A percentile compares a stretch with the other conserved stretches of the same genome.
Evolutionary conservation across 2,113 vertebrate genomes (phyloP).

Genomic region (Aix galericulata): DNA sequence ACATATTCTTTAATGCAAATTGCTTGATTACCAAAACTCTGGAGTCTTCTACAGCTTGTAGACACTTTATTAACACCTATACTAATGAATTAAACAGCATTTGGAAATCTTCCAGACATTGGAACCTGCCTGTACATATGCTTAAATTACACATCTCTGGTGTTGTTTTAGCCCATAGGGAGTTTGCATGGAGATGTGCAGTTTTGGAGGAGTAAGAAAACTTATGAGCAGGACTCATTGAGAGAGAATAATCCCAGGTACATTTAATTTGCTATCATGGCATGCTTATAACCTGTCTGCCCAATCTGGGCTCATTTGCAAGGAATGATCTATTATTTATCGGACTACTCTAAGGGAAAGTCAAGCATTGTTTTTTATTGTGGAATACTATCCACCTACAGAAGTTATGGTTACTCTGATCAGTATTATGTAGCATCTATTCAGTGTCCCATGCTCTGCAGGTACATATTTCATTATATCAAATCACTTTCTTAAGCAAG

Average conservation of each 20-base stretch:
- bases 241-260: neutral
- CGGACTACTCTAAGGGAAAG: neutral
- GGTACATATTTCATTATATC: neutral
- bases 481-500: neutral
- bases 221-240: neutral
- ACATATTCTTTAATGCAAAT: neutral
- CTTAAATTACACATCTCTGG: neutral
- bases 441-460: neutral
- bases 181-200: neutral
- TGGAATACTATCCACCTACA: neutral
- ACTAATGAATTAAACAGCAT: neutral
- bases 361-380: neutral
- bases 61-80: neutral
- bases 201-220: neutral
- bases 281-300: neutral
- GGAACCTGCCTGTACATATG: neutral
- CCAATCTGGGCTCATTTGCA: neutral
- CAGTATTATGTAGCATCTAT: neutral
- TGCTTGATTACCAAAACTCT: neutral
- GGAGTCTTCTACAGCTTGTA: neutral
- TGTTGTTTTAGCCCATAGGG: neutral
- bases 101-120: neutral
- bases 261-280: neutral
- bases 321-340: neutral
- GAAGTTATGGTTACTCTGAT: neutral